These are phyloP conservation scores for Pachyseris speciosa DNA, from an alignment of 64 coral and sea anemone genomes.

Conservation along the genomic window DNA sequence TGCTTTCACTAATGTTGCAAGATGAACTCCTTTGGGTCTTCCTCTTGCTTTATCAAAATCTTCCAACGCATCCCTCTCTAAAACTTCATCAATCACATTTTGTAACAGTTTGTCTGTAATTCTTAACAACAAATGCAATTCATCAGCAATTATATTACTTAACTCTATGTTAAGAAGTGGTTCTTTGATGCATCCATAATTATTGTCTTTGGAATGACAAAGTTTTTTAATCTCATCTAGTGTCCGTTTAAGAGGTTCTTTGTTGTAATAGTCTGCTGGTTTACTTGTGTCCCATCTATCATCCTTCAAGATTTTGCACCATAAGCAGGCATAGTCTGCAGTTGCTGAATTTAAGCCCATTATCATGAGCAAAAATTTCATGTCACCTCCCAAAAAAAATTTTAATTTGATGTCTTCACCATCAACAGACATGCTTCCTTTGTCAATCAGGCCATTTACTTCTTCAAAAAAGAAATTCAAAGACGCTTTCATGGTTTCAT, in stretches of 20 bases:
- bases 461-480: slow-evolving; percentile 22
- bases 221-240: slow-evolving; percentile 13
- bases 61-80: slow-evolving; percentile 58
- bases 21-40: too few species aligned
- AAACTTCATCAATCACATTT: slow-evolving; percentile 57
- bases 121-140: slow-evolving; percentile 42
- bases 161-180: slow-evolving; percentile 39
- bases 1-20: neutral
- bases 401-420: slow-evolving; percentile 6
- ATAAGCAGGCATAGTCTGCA: slow-evolving; percentile 31
- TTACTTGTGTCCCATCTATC: slow-evolving; percentile 34
- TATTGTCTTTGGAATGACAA: neutral
- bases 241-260: neutral
- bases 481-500: slow-evolving; percentile 9
- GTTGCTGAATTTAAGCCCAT: slow-evolving; percentile 14
- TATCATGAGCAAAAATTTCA: slow-evolving; percentile 33
- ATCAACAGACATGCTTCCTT: slow-evolving; percentile 17
- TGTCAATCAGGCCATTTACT: slow-evolving; percentile 33
- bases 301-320: slow-evolving; percentile 25
- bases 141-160: slow-evolving; percentile 24
- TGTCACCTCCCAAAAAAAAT: slow-evolving; percentile 40
- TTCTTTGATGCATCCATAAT: slow-evolving; percentile 17
- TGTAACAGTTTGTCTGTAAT: slow-evolving; percentile 47
- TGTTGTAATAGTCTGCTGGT: slow-evolving; percentile 2
- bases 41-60: slow-evolving; percentile 33